Evolutionary conservation across 2,113 vertebrate genomes (phyloP).

Genomic region (Electrona antarctica): DNA sequence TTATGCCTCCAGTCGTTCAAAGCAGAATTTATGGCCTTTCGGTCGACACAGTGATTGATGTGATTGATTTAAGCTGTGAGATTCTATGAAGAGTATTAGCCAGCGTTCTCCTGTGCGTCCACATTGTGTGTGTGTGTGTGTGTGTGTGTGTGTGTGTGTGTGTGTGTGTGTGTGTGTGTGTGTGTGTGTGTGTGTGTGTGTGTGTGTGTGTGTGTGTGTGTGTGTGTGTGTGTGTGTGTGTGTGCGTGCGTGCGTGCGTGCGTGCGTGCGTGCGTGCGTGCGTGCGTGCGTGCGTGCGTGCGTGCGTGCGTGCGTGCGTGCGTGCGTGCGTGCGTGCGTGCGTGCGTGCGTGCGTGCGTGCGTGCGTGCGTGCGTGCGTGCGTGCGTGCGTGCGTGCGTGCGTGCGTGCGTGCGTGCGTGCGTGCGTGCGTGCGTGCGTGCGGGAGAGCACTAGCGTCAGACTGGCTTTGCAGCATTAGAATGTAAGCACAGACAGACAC

Average conservation of each 20-base stretch:
- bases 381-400: constrained; percentile 3
- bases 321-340: constrained; percentile 24
- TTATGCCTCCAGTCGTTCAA: constrained; percentile 14
- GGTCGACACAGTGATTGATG: not conserved
- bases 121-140: constrained; percentile 23
- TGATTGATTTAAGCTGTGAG: constrained; percentile 49
- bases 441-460: constrained; percentile 18
- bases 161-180: constrained; percentile 18
- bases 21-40: constrained; percentile 19
- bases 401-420: constrained; percentile 24
- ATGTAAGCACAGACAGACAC: constrained; percentile 43
- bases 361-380: constrained; percentile 24
- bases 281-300: constrained; percentile 15
- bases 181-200: constrained; percentile 2
- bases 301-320: constrained; percentile 3
- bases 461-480: constrained; percentile 50
- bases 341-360: constrained; percentile 3
- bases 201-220: too few species aligned
- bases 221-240: constrained; percentile 18
- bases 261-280: constrained; percentile 14
- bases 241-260: not conserved
- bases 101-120: constrained; percentile 18
- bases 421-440: constrained; percentile 3
- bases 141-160: constrained; percentile 12
- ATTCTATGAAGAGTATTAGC: constrained; percentile 37